These are phyloP conservation scores for Therioaphis trifolii DNA, from an alignment of 2,888 invertebrate species.

Conservation along the genomic window DNA sequence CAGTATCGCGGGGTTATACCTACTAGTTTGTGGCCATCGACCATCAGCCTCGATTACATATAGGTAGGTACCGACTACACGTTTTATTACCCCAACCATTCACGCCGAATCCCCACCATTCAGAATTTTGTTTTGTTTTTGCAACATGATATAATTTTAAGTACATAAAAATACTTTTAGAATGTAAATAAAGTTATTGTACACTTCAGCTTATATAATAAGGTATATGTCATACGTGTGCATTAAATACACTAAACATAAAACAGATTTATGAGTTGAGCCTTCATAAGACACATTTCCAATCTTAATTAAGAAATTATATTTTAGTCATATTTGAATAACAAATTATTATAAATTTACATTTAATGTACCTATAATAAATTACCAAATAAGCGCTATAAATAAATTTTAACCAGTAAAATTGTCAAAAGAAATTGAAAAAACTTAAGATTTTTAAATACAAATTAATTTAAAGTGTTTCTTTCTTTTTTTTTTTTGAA, in stretches of 20 bases:
- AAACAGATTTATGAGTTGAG: background rate
- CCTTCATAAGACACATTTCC: background rate
- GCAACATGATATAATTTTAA: conserved; percentile 19
- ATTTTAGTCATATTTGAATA: no score
- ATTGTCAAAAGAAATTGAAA: no score
- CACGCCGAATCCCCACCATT: conserved; percentile 26
- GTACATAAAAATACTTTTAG: conserved; percentile 28
- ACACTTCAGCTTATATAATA: conserved; percentile 18
- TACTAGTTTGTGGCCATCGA: conserved; percentile 60
- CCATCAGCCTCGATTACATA: conserved; percentile 59
- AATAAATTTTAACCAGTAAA: no score
- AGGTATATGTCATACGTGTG: background rate
- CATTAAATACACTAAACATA: background rate
- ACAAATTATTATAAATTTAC: no score
- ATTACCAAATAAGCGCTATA: no score
- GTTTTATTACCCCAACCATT: conserved; percentile 50
- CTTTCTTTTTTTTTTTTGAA: no score
- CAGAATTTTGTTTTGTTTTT: conserved; percentile 17
- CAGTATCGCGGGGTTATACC: conserved; percentile 47
- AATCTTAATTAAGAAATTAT: background rate
- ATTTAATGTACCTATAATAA: no score
- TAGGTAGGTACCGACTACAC: background rate
- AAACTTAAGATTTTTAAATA: no score
- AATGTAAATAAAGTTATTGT: conserved; percentile 29
- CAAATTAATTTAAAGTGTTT: no score